Evolutionary conservation across 2,797 vertebrate genomes (phyloP).

Genomic region (Lophura swinhoii): DNA sequence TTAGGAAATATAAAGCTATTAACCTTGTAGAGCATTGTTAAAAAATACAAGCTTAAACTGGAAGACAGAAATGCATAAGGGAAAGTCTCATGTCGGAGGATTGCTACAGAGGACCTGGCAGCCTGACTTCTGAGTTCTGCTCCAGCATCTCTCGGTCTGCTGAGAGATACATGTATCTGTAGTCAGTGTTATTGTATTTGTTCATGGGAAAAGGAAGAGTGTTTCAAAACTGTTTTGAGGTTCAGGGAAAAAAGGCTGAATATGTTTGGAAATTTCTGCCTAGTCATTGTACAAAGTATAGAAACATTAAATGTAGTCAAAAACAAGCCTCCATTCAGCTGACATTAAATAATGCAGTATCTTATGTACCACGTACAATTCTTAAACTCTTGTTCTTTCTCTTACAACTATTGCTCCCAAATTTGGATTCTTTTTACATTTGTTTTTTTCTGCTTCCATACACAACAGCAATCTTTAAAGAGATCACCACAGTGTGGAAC

Average conservation of each 20-base stretch:
- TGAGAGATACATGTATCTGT: neutral
- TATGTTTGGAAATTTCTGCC: neutral
- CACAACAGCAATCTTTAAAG: neutral
- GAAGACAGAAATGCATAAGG: neutral
- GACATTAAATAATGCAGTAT: neutral
- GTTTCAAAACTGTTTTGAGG: neutral
- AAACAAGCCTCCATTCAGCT: neutral
- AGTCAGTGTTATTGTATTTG: neutral
- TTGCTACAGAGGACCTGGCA: neutral
- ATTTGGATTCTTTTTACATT: neutral
- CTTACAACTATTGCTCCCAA: neutral
- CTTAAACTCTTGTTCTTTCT: neutral
- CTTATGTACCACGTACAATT: neutral
- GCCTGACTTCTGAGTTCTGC: neutral
- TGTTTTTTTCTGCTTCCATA: neutral
- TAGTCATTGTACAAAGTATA: neutral
- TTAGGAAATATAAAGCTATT: slow-evolving; percentile 33
- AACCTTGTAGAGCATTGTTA: neutral
- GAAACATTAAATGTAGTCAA: neutral
- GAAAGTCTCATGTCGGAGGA: neutral
- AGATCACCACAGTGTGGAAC: slow-evolving; percentile 16
- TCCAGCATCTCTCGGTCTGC: neutral
- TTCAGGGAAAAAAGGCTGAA: neutral
- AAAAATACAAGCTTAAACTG: neutral
- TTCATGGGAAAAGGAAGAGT: neutral